Conservation (phyloP, 1,140 invertebrate genomes). For the Mactra quadrangularis region DNA sequence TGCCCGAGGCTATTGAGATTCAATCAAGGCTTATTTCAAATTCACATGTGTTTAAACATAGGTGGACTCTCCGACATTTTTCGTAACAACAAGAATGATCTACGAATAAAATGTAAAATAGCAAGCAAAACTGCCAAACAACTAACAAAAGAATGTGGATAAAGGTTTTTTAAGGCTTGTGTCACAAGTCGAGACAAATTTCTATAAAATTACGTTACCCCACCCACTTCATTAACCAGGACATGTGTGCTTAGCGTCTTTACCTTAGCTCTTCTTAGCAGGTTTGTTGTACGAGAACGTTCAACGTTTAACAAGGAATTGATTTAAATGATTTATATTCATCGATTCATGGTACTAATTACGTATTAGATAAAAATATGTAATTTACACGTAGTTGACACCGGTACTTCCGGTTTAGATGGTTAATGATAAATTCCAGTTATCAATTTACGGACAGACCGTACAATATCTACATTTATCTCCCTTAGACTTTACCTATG, state of each 20-base stretch:
- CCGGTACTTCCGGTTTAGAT: constrained; percentile 31
- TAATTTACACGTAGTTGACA: constrained; percentile 38
- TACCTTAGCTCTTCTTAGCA: not conserved
- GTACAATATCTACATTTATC: too few species aligned
- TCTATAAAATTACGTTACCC: constrained; percentile 21
- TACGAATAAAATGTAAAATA: not conserved
- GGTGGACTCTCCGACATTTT: not conserved
- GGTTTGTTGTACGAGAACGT: not conserved
- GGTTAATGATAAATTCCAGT: too few species aligned
- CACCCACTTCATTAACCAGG: not conserved
- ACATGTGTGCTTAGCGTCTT: not conserved
- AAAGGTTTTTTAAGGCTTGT: too few species aligned
- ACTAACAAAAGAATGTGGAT: not conserved
- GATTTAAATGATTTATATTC: not conserved
- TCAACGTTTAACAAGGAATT: not conserved
- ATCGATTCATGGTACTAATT: constrained; percentile 8
- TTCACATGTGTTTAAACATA: not conserved
- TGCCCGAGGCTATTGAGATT: too few species aligned
- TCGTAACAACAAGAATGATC: not conserved
- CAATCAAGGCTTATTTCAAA: not conserved
- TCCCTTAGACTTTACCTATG: too few species aligned
- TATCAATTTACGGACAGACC: too few species aligned
- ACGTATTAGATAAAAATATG: not conserved
- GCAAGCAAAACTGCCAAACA: not conserved
- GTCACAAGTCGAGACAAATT: too few species aligned